phyloP scores from a whole-genome alignment of 2,888 invertebrate genomes.

The Stenolophus ochropezus region DNA sequence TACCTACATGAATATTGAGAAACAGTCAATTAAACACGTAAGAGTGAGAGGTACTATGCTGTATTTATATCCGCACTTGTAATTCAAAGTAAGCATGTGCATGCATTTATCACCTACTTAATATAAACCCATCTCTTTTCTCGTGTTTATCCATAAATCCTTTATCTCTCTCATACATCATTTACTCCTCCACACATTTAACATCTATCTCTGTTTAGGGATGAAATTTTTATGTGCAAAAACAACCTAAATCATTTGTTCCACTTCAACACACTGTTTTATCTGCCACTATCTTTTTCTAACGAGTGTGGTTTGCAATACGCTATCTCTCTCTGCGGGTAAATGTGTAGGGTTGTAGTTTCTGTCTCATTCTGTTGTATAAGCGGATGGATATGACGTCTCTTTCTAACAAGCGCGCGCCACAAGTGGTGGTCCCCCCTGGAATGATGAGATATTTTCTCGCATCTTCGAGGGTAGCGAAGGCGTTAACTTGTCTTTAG shows the following conservation, averaged over 20 bases:
- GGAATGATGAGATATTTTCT: constrained; percentile 24
- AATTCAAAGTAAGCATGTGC: too few species aligned
- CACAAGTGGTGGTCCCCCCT: constrained; percentile 22
- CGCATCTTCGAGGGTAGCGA: constrained; percentile 6
- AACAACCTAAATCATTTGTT: constrained; percentile 37
- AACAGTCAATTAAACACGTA: too few species aligned
- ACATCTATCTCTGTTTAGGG: constrained; percentile 6
- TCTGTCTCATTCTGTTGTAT: background rate
- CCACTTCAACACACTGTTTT: constrained; percentile 23
- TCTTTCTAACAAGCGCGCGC: background rate
- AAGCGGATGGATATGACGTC: background rate
- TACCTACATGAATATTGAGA: too few species aligned
- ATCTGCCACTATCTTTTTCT: background rate
- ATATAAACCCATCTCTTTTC: background rate
- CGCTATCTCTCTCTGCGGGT: background rate
- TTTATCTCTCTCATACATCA: constrained; percentile 3
- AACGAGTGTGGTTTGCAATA: background rate
- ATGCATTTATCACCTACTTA: background rate
- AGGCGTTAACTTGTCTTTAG: constrained; percentile 39
- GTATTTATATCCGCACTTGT: too few species aligned
- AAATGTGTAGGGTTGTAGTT: background rate
- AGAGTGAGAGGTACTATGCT: too few species aligned
- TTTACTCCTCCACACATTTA: constrained; percentile 3
- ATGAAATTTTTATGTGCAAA: constrained; percentile 35
- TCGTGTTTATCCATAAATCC: background rate